Evolutionary conservation across 2,113 vertebrate genomes (phyloP).

Genomic region (Chaetura pelagica): DNA sequence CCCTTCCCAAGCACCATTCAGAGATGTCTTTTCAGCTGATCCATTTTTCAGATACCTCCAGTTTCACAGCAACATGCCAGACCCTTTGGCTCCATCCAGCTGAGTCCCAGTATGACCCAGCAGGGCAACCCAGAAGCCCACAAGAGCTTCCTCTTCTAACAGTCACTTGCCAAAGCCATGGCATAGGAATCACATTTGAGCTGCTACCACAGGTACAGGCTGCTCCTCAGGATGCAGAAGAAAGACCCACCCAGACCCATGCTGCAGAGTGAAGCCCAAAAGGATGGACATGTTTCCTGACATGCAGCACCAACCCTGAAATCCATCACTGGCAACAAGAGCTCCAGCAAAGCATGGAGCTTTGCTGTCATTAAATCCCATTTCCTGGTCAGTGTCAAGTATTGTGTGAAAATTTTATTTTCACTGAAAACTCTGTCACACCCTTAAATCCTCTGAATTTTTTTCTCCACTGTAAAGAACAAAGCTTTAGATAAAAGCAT

Average conservation of each 20-base stretch:
- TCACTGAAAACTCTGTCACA: neutral
- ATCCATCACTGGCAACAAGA: neutral
- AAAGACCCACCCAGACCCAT: no score
- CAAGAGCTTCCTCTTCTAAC: rapidly evolving
- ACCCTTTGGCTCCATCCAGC: neutral
- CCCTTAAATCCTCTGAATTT: neutral
- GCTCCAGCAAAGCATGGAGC: neutral
- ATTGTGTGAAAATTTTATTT: neutral
- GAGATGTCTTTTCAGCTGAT: neutral
- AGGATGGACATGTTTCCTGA: neutral
- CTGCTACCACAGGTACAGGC: neutral
- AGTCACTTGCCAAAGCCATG: neutral
- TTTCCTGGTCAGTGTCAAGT: neutral
- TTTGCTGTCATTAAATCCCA: neutral
- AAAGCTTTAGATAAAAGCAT: constrained; percentile 43
- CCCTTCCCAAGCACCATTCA: neutral
- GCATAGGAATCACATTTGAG: rapidly evolving
- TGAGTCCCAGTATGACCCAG: neutral
- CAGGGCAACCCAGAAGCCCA: neutral
- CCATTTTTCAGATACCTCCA: neutral
- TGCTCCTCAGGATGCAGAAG: neutral
- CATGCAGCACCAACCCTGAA: neutral
- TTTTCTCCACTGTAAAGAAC: neutral
- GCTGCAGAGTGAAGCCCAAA: neutral
- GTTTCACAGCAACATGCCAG: neutral